Evolutionary conservation across 2,888 invertebrate genomes (phyloP), one percentile per base, ranked within the genome.

Genomic region (Volucella bombylans): DNA sequence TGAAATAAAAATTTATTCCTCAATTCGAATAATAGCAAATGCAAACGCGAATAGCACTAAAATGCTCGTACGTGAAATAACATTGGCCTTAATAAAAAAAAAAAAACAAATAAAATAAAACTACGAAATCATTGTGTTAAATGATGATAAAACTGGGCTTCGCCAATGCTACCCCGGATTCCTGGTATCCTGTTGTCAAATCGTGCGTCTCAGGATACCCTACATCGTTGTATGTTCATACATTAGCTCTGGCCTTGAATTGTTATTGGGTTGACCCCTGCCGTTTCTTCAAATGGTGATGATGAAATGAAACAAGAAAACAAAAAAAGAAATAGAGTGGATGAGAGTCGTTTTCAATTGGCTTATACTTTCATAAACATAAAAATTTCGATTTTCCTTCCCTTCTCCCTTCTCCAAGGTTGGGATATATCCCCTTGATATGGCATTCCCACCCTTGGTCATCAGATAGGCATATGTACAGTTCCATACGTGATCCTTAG

Each of bases 271-370:
- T 71, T 71, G 49, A 71, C 71, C 71, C 71, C 61, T 59, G 23
- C 49, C 14, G 71, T 12, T 50, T 41, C 12, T 15, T 14, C n/a
- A 43, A 69, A 43, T 59, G 61, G 43, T 50, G 71, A 61, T 61
- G 71, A 71, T 59, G 52, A 50, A 71, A 61, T 31, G 50, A 43
- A 57, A 57, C 12, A 47, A 57, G 18, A 69, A 55, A 68, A 59
- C 47, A 14, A 49, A 59, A n/a, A 45, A 18, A 31, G 6, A 49
- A n/a, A 45, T 38, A 31, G 6, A 39, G n/a, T 69, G 15, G 61
- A 59, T 71, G 61, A 71, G 71, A 50, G 71, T 71, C 61, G 59
- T 71, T 61, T 71, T 71, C 71, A 71, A 71, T 71, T 71, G 71
- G 59, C 71, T 71, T 71, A 71, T 61, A 61, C 71, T 61, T 71